Conservation (phyloP, 2,888 invertebrate species). For the Sympetrum striolatum region DNA sequence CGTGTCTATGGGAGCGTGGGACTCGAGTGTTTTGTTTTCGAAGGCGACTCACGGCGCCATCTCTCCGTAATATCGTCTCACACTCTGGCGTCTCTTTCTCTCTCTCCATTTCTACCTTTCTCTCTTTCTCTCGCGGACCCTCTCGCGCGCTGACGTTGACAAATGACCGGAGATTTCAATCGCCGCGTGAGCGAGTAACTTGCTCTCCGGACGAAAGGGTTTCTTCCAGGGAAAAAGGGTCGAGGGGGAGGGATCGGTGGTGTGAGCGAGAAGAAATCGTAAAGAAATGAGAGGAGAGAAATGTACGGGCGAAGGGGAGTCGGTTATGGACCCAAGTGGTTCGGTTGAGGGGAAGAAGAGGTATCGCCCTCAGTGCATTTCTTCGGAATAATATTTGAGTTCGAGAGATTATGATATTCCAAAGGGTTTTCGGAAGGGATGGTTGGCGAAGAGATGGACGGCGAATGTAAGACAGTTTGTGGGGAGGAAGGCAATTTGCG, state of each 20-base stretch:
- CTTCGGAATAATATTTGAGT: conserved; percentile 16
- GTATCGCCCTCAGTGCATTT: not conserved
- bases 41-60: conserved; percentile 40
- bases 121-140: conserved; percentile 9
- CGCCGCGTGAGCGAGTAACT: conserved; percentile 62
- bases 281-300: not conserved
- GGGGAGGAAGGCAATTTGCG: not conserved
- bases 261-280: conserved; percentile 51
- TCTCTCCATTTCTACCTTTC: not conserved
- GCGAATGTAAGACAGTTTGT: not conserved
- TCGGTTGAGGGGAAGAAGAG: not conserved
- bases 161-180: conserved; percentile 80
- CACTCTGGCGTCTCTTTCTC: conserved; percentile 11
- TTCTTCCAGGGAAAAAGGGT: conserved; percentile 44
- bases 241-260: not conserved
- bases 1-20: conserved; percentile 27
- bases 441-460: not conserved
- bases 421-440: not conserved
- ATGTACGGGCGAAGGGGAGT: not conserved
- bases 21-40: conserved; percentile 23
- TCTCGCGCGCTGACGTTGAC: conserved; percentile 69
- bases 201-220: not conserved
- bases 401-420: conserved; percentile 27
- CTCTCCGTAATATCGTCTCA: conserved; percentile 35
- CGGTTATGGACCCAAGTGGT: not conserved